Evolutionary conservation across 2,113 vertebrate species (phyloP).

Genomic region (Neomonachus schauinslandi): DNA sequence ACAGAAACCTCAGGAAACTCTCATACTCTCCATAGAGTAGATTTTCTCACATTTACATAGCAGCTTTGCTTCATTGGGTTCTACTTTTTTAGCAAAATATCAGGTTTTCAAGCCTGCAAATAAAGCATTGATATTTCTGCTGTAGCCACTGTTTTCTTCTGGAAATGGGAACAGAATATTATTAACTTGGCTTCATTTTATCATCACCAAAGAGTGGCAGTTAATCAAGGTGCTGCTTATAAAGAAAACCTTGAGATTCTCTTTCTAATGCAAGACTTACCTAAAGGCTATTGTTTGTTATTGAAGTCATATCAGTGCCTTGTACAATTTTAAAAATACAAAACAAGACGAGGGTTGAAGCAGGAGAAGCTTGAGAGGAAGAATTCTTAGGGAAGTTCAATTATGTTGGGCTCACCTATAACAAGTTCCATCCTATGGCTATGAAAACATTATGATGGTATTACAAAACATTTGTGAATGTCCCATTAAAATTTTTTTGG

Average conservation of each 20-base stretch:
- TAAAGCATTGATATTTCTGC: not conserved
- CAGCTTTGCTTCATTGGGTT: not conserved
- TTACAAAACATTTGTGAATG: conserved; percentile 63
- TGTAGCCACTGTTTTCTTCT: not conserved
- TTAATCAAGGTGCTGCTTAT: not conserved
- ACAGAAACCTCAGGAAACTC: not conserved
- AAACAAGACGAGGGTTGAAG: conserved; percentile 10
- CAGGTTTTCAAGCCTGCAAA: not conserved
- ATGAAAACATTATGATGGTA: conserved; percentile 66
- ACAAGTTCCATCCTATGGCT: conserved; percentile 4
- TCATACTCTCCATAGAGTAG: too few species aligned
- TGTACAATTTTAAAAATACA: conserved; percentile 32
- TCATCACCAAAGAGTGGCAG: conserved; percentile 19
- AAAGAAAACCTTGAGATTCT: not conserved
- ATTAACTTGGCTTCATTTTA: not conserved
- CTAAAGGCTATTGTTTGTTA: conserved; percentile 54
- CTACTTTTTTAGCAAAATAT: not conserved
- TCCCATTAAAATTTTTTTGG: conserved; percentile 6
- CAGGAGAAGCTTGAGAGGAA: not conserved
- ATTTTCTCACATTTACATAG: not conserved
- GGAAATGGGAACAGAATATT: not conserved
- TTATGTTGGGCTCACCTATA: conserved; percentile 39
- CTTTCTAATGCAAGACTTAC: conserved; percentile 55
- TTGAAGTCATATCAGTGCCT: not conserved
- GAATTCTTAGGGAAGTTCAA: conserved; percentile 32